A percentile compares a stretch with the other conserved stretches of the same genome.
Evolutionary conservation across 2,797 vertebrate species (phyloP).

Genomic region (Spizella passerina): DNA sequence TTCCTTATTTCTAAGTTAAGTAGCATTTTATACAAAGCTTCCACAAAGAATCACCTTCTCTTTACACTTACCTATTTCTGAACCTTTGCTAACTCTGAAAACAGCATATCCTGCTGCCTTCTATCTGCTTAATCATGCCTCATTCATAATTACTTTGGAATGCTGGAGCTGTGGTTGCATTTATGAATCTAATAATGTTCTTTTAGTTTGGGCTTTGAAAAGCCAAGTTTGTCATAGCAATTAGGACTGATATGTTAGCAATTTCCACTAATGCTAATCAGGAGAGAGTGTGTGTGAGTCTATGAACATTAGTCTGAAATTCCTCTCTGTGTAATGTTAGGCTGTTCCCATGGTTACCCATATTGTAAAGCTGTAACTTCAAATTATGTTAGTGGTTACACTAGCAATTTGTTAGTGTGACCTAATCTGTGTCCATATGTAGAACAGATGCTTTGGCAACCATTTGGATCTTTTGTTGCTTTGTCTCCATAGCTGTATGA

Average conservation of each 20-base stretch:
- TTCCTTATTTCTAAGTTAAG: not conserved
- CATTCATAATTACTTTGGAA: constrained; percentile 3
- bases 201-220: not conserved
- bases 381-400: not conserved
- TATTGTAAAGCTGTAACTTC: not conserved
- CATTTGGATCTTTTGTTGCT: not conserved
- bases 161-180: not conserved
- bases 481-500: not conserved
- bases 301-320: not conserved
- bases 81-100: not conserved
- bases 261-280: not conserved
- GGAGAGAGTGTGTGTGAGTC: not conserved
- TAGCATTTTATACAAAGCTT: not conserved
- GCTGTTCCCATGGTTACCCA: constrained; percentile 23
- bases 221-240: not conserved
- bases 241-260: not conserved
- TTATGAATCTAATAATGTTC: not conserved
- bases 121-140: not conserved
- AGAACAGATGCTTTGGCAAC: constrained; percentile 2
- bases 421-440: not conserved
- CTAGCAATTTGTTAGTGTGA: not conserved
- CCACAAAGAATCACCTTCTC: not conserved
- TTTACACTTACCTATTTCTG: not conserved
- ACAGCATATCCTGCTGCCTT: not conserved
- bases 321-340: not conserved